phyloP scores from a whole-genome alignment of 2,113 vertebrate genomes.

The Sinocyclocheilus maitianheensis region DNA sequence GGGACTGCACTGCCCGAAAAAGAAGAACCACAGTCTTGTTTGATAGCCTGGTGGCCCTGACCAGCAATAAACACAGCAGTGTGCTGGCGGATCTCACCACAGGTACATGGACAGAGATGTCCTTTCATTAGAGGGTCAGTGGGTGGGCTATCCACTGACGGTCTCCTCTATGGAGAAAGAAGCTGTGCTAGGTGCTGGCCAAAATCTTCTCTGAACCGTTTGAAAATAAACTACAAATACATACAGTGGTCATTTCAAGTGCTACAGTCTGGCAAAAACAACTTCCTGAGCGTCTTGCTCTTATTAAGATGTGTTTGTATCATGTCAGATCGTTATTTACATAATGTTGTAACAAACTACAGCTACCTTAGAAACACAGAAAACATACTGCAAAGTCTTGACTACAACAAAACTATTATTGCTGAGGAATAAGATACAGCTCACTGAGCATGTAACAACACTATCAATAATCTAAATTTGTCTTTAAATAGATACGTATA shows the following conservation, averaged over 20 bases:
- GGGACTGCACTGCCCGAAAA: slow-evolving; percentile 7
- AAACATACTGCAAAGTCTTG: neutral
- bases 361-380: neutral
- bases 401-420: neutral
- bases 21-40: slow-evolving; percentile 34
- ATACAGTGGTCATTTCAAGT: neutral
- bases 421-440: neutral
- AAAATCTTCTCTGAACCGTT: neutral
- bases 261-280: neutral
- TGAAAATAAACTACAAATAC: neutral
- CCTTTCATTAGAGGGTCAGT: slow-evolving; percentile 18
- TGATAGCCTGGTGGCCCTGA: slow-evolving; percentile 29
- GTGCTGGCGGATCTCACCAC: slow-evolving; percentile 8
- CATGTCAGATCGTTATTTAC: neutral
- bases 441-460: neutral
- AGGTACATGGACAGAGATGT: neutral
- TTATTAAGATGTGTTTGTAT: neutral
- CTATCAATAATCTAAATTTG: neutral
- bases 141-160: slow-evolving; percentile 39
- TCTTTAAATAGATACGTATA: neutral
- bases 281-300: neutral
- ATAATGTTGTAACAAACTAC: neutral
- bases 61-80: slow-evolving; percentile 25
- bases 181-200: neutral
- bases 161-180: neutral